phyloP scores from a whole-genome alignment of 2,113 vertebrate species.

The Leucoraja erinaceus region DNA sequence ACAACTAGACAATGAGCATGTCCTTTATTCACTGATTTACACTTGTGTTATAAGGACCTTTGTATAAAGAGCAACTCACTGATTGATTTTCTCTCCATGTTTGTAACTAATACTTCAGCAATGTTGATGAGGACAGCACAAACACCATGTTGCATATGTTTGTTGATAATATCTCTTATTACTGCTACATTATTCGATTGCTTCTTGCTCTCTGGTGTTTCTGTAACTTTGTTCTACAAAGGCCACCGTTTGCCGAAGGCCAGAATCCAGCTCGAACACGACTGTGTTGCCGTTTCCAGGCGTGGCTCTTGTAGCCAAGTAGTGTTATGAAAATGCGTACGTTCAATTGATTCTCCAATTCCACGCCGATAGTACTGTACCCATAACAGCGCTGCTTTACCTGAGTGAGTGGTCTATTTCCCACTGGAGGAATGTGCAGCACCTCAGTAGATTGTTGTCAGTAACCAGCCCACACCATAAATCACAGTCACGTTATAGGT shows the following conservation, averaged over 20 bases:
- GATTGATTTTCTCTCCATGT: background rate
- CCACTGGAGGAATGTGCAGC: no score
- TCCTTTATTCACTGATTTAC: no score
- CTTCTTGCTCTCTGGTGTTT: background rate
- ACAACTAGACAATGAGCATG: no score
- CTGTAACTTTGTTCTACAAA: background rate
- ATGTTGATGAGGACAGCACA: background rate
- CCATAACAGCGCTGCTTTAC: no score
- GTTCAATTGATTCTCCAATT: no score
- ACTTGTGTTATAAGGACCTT: background rate
- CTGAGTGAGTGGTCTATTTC: no score
- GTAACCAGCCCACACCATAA: background rate
- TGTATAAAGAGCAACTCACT: background rate
- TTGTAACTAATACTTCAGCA: constrained; percentile 10
- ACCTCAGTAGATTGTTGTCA: background rate
- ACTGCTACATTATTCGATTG: background rate
- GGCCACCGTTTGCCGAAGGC: background rate
- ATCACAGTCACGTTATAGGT: background rate
- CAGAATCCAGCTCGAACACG: background rate
- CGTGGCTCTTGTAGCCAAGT: background rate
- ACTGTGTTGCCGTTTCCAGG: background rate
- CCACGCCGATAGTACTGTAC: no score
- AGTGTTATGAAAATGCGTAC: background rate
- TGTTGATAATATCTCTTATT: constrained; percentile 1
- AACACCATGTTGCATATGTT: background rate